Evolutionary conservation across 2,888 invertebrate genomes (phyloP), one percentile per base, ranked within the genome.

Genomic region (Poecilobothrus nobilitatus): DNA sequence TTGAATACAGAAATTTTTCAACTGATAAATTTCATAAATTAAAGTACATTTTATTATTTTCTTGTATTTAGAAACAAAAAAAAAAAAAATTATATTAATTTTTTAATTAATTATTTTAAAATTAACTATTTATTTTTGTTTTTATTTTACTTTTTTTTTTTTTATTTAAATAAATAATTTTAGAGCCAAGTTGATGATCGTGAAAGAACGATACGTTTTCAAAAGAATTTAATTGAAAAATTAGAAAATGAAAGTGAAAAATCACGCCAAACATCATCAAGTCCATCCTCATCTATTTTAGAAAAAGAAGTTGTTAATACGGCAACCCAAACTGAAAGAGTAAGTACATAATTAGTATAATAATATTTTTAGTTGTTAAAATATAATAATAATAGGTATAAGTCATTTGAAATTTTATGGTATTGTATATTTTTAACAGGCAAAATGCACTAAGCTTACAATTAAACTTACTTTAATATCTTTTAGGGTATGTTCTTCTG

Each of bases 301-400:
- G 74, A 75, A 72, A 80, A 78, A 77, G 87, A 88, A 78, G 88
- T 86, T 74, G 89, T 89, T 79, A 92, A 91, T 81, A 91, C 90
- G 74, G 91, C 93, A 77, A 93, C 93, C 76, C 93, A 93, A 84
- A 93, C 93, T 41, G 93, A 93, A 80, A 86, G 92, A 87, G 92
- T 93, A 83, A 79, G 81, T 74, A 34, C 62, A 33, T 27, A 27
- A 4, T 27, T n/a, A n/a, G n/a, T n/a, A n/a, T n/a, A n/a, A n/a
- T n/a, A n/a, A n/a, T n/a, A n/a, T n/a, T n/a, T n/a, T 66, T 3
- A 34, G 44, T n/a, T n/a, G 2, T 63, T 1, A n/a, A 63, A n/a
- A 63, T 18, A n/a, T 20, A 63, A 63, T 10, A 37, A 12, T 12
- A 20, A n/a, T 6, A n/a, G n/a, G n/a, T n/a, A n/a, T n/a, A n/a